phyloP scores from a whole-genome alignment of 1,140 invertebrate species.

The Cylas formicarius region DNA sequence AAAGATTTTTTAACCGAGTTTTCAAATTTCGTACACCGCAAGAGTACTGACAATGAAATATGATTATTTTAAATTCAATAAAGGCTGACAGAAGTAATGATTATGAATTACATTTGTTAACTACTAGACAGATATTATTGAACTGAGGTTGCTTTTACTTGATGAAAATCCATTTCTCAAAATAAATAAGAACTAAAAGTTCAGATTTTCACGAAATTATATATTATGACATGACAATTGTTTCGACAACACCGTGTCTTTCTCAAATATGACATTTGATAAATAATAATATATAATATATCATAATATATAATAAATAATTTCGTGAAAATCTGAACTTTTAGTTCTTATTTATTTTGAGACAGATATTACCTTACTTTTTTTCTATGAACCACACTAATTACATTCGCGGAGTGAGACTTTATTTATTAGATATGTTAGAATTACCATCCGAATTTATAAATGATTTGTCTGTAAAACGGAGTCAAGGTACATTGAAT shows the following conservation, averaged over 20 bases:
- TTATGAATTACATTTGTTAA: conserved; percentile 24
- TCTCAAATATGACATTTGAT: too few species aligned
- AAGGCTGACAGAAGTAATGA: conserved; percentile 22
- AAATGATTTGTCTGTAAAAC: conserved; percentile 25
- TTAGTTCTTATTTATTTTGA: too few species aligned
- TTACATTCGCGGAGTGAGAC: conserved; percentile 27
- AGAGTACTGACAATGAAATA: conserved; percentile 23
- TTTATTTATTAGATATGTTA: conserved; percentile 29
- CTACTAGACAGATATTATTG: too few species aligned
- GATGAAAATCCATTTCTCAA: too few species aligned
- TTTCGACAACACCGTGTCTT: too few species aligned
- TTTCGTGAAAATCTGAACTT: too few species aligned
- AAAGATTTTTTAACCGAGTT: conserved; percentile 18
- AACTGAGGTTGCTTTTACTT: too few species aligned
- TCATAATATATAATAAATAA: too few species aligned
- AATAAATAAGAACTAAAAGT: too few species aligned
- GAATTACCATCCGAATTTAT: conserved; percentile 24
- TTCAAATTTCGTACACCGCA: conserved; percentile 18
- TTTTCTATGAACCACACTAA: conserved; percentile 19
- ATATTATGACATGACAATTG: too few species aligned
- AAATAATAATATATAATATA: too few species aligned
- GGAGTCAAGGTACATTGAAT: conserved; percentile 26
- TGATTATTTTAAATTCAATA: conserved; percentile 25
- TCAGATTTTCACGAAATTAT: too few species aligned
- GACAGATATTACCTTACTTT: conserved; percentile 20